Evolutionary conservation across 2,888 invertebrate genomes (phyloP), one percentile per base, ranked within the genome.

Genomic region (Phasia obesa): DNA sequence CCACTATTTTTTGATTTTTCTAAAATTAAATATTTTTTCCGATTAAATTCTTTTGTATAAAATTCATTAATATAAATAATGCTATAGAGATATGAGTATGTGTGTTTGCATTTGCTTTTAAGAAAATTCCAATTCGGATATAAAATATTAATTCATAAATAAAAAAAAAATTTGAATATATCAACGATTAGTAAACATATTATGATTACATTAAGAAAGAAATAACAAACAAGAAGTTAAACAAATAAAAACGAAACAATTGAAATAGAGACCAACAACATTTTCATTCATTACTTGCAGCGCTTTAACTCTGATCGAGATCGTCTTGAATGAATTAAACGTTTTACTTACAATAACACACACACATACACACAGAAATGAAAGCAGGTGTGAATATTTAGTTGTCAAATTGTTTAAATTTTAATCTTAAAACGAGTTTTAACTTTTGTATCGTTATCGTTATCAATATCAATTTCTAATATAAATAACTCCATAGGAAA

Each of bases 81-180:
- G 2, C 9, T n/a, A 35, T 35, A 9, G 35, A 4, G 15, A 42
- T 42, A 4, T 4, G 2, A 9, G 27, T 19, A 9, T 23, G 35
- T 70, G 13, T 25, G 31, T 15, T 47, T 27, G 13, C 5, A 21
- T 31, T 17, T 53, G 35, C n/a, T 57, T 51, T 17, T 1, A 25
- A 53, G 25, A 70, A 70, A 62, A 31, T 4, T 27, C 21, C 23
- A 73, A 65, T 53, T 71, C 57, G 65, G 49, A 69, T 77, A 82
- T 62, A 81, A 83, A 76, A 84, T 84, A 84, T 83, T 86, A 87
- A 88, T 86, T 86, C 88, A 86, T 88, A 88, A 88, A 88, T 89
- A 88, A 88, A 87, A 88, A 88, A 87, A 57, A 77, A 64, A 62
- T 82, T 82, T 74, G 77, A 77, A 75, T 38, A 75, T 78, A 75